phyloP scores from a whole-genome alignment of 2,797 vertebrate species.

The Anisognathus igniventris region DNA sequence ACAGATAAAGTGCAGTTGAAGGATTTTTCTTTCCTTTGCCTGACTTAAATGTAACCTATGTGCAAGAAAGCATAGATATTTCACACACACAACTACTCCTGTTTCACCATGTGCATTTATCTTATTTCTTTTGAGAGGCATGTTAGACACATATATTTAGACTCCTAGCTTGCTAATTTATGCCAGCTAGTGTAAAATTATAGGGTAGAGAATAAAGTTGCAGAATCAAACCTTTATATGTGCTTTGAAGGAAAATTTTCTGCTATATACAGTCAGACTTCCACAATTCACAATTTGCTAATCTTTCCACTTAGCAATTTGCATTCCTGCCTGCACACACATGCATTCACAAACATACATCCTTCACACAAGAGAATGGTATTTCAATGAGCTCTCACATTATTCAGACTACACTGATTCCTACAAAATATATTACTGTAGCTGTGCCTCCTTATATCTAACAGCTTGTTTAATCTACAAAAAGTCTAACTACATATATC shows the following conservation, averaged over 20 bases:
- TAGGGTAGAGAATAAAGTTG: slow-evolving; percentile 41
- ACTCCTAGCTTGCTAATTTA: slow-evolving; percentile 59
- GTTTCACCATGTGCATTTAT: slow-evolving; percentile 7
- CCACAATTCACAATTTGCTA: slow-evolving; percentile 27
- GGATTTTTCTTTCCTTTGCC: slow-evolving; percentile 17
- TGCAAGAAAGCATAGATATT: slow-evolving; percentile 21
- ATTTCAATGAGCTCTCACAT: background rate
- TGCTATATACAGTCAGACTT: background rate
- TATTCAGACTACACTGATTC: background rate
- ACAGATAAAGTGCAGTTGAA: slow-evolving; percentile 30
- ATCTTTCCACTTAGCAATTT: slow-evolving; percentile 25
- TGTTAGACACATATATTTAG: slow-evolving; percentile 58
- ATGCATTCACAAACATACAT: background rate
- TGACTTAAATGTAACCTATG: background rate
- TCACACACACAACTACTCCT: slow-evolving; percentile 3
- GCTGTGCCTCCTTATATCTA: background rate
- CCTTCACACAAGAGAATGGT: background rate
- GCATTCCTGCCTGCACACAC: background rate
- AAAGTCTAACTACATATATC: slow-evolving; percentile 12
- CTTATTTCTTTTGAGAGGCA: slow-evolving; percentile 54
- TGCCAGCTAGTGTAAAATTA: slow-evolving; percentile 65
- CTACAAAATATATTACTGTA: background rate
- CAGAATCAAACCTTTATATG: slow-evolving; percentile 53
- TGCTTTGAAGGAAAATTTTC: background rate
- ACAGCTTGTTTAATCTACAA: background rate